Evolutionary conservation across 2,888 invertebrate genomes (phyloP).

Genomic region (Acronicta alni): DNA sequence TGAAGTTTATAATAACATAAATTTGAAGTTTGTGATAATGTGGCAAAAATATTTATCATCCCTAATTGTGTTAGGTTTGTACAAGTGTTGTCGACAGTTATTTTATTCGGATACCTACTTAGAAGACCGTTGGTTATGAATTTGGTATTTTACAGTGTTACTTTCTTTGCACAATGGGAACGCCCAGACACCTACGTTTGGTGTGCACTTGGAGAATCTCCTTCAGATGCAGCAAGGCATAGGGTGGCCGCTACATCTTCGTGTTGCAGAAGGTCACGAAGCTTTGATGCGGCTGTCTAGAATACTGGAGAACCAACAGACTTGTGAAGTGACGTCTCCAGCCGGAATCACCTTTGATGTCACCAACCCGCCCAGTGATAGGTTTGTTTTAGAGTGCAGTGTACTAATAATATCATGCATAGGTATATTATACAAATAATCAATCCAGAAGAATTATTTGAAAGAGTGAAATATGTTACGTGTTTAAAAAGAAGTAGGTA

Average conservation of each 20-base stretch:
- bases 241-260: conserved; percentile 75
- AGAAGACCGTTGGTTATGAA: not conserved
- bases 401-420: too few relatives aligned
- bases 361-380: conserved; percentile 65
- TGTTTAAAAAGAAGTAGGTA: too few relatives aligned
- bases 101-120: not conserved
- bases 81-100: not conserved
- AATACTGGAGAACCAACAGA: conserved; percentile 61
- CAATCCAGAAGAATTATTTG: too few relatives aligned
- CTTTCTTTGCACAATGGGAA: conserved; percentile 42
- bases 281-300: conserved; percentile 72
- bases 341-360: conserved; percentile 69
- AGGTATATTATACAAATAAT: too few relatives aligned
- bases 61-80: conserved; percentile 31
- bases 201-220: conserved; percentile 66
- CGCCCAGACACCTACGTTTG: conserved; percentile 53
- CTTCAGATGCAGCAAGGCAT: conserved; percentile 76
- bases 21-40: conserved; percentile 10
- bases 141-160: conserved; percentile 38
- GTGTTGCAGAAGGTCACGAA: conserved; percentile 74
- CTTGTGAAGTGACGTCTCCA: conserved; percentile 74
- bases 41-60: conserved; percentile 9
- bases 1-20: not conserved
- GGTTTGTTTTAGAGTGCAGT: conserved; percentile 60
- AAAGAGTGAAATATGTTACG: too few relatives aligned